Evolutionary conservation across 2,888 invertebrate species (phyloP), one percentile per base, ranked within the genome.

Genomic region (Yponomeuta malinellus): DNA sequence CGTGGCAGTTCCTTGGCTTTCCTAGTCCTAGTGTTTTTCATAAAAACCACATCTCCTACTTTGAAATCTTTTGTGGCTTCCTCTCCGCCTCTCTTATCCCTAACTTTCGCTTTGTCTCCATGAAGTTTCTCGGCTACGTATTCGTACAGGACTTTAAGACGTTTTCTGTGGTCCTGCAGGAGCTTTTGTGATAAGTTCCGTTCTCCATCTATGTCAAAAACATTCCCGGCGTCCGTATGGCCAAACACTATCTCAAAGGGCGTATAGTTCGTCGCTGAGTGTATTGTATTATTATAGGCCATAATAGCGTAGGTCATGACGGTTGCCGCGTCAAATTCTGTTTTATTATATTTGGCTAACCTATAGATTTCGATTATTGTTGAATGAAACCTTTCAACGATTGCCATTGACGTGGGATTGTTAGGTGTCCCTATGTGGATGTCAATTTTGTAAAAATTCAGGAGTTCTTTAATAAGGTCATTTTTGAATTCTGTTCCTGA

Each of bases 401-500:
- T 59, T 15, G 74, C 76, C 73, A 75, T 66, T 31, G 65, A 66
- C 2, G 8, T 66, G 6, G 65, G 65, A 66, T 66, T 66, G 15
- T 66, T 29, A 31, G 65, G 65, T 10, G 65, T 66, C 10, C 65
- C 65, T 66, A 33, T 66, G 10, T 31, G 65, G 8, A 78, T 69
- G 0, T 78, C 70, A 8, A 77, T 74, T 74, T 77, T 78, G 69
- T 77, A 72, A 9, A 78, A 73, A 0, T 1, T 10, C 68, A 75
- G 29, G 0, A 70, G 59, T 72, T 77, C 76, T 70, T 74, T 75
- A 37, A 75, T 37, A 37, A 77, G n/a, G 0, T 68, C 66, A 52
- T 79, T 80, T 23, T 79, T 79, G 63, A 78, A 81, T 76, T 81
- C 78, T 0, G 76, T 64, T 0, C 78, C 78, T 0, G 78, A 73